Conservation (phyloP, 2,797 vertebrate genomes). For the Coranthus polyacanthus region DNA sequence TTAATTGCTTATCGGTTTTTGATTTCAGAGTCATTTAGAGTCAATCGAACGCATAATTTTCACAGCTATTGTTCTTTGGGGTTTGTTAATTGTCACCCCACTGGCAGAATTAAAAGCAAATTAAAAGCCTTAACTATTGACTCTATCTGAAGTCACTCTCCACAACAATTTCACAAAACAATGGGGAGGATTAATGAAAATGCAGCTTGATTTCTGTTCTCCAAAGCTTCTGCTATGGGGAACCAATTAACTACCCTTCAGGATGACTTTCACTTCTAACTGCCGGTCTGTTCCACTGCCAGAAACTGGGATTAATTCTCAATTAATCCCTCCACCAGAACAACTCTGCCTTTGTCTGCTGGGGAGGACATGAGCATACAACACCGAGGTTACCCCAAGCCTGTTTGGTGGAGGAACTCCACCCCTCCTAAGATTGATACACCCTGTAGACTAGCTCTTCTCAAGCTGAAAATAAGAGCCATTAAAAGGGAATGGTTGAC, state of each 20-base stretch:
- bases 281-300: constrained; percentile 88
- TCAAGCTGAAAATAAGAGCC: constrained; percentile 89
- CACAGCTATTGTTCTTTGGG: constrained; percentile 83
- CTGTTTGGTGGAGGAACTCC: constrained; percentile 80
- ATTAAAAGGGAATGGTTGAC: constrained; percentile 87
- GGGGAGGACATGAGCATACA: constrained; percentile 87
- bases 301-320: constrained; percentile 91
- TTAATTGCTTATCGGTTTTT: constrained; percentile 85
- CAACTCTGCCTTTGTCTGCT: constrained; percentile 89
- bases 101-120: constrained; percentile 88
- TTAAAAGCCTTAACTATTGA: constrained; percentile 89
- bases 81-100: constrained; percentile 85
- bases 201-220: constrained; percentile 88
- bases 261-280: constrained; percentile 91
- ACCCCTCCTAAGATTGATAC: constrained; percentile 85
- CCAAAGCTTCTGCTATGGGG: constrained; percentile 86
- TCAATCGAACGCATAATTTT: constrained; percentile 83
- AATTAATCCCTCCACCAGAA: constrained; percentile 91
- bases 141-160: constrained; percentile 88
- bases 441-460: constrained; percentile 83
- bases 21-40: constrained; percentile 83
- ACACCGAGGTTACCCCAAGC: constrained; percentile 84
- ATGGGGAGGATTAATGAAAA: constrained; percentile 89
- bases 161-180: constrained; percentile 88
- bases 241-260: constrained; percentile 92